A percentile compares a stretch with the other conserved stretches of the same genome.
These are phyloP conservation scores for Tenthredo livida DNA, from an alignment of 2,888 invertebrate species.

Conservation along the genomic window DNA sequence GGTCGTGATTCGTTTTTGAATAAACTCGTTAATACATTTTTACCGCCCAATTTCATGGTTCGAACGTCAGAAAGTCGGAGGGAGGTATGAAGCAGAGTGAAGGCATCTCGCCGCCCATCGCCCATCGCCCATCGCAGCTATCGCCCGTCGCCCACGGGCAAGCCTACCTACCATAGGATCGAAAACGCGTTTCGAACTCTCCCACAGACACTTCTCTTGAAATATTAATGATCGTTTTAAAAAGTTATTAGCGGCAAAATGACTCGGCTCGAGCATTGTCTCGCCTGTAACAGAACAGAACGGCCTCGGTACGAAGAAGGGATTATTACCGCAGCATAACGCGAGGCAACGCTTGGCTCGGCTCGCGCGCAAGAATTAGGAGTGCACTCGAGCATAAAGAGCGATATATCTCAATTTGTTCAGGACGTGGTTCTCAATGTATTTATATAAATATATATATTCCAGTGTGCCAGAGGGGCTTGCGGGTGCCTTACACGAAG, in stretches of 20 bases:
- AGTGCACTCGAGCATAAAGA: slow-evolving; percentile 49
- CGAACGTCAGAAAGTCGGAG: slow-evolving; percentile 51
- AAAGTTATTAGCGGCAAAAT: slow-evolving; percentile 60
- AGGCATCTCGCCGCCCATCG: slow-evolving; percentile 27
- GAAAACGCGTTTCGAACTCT: slow-evolving; percentile 35
- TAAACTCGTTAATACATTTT: slow-evolving; percentile 39
- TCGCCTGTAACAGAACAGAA: neutral
- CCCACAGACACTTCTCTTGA: slow-evolving; percentile 41
- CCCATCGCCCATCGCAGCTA: slow-evolving; percentile 3
- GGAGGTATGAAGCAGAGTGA: slow-evolving; percentile 44
- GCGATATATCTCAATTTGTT: slow-evolving; percentile 61
- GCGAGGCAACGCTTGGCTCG: neutral
- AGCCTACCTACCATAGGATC: slow-evolving; percentile 6
- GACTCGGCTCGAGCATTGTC: slow-evolving; percentile 56
- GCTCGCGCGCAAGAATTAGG: slow-evolving; percentile 33
- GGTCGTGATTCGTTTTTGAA: slow-evolving; percentile 41
- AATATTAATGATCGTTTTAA: slow-evolving; percentile 61
- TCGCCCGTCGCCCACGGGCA: slow-evolving; percentile 1
- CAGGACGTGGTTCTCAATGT: slow-evolving; percentile 53
- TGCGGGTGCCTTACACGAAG: slow-evolving; percentile 15
- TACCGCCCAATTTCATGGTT: slow-evolving; percentile 61
- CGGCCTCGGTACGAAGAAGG: slow-evolving; percentile 32
- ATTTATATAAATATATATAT: slow-evolving; percentile 51
- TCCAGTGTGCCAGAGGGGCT: slow-evolving; percentile 25
- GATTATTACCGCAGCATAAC: neutral